phyloP scores from a whole-genome alignment of 1,140 invertebrate species.

The Monochamus saltuarius region DNA sequence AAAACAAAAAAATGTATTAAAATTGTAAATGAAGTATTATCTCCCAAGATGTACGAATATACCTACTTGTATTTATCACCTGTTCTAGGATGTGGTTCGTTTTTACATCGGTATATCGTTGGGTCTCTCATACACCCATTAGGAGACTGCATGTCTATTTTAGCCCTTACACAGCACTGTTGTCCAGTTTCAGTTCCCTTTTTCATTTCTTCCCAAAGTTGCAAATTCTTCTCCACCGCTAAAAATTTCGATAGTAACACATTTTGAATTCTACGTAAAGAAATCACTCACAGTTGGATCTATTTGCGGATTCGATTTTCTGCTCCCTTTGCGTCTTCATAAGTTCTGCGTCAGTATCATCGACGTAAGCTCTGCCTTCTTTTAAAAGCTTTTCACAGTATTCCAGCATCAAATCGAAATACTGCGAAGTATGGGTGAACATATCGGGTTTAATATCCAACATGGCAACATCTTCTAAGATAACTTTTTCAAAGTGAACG shows the following conservation, averaged over 20 bases:
- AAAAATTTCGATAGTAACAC: slow-evolving; percentile 19
- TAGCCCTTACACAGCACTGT: slow-evolving; percentile 75
- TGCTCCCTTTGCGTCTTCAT: slow-evolving; percentile 97
- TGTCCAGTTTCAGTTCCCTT: slow-evolving; percentile 63
- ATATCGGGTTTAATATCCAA: slow-evolving; percentile 89
- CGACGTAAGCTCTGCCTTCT: slow-evolving; percentile 90
- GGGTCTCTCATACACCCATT: slow-evolving; percentile 99
- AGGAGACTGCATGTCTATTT: slow-evolving; percentile 94
- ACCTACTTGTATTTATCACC: slow-evolving; percentile 94
- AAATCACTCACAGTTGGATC: slow-evolving; percentile 73
- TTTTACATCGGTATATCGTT: slow-evolving; percentile 99
- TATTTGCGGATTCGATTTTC: slow-evolving; percentile 81
- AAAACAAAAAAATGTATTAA: slow-evolving; percentile 25
- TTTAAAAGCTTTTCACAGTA: slow-evolving; percentile 89
- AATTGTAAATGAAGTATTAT: slow-evolving; percentile 8
- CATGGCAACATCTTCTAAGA: slow-evolving; percentile 91
- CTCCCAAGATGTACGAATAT: slow-evolving; percentile 19
- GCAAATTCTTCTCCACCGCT: slow-evolving; percentile 86
- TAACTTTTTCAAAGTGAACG: slow-evolving; percentile 97
- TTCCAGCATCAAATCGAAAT: slow-evolving; percentile 90
- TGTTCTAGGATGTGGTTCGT: slow-evolving; percentile 89
- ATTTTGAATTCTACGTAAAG: not conserved
- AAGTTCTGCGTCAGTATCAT: slow-evolving; percentile 90
- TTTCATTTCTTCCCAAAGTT: slow-evolving; percentile 95
- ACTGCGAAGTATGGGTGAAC: slow-evolving; percentile 95